These are phyloP conservation scores for Aleiodes testaceus DNA, from an alignment of 2,888 invertebrate species.

Conservation along the genomic window DNA sequence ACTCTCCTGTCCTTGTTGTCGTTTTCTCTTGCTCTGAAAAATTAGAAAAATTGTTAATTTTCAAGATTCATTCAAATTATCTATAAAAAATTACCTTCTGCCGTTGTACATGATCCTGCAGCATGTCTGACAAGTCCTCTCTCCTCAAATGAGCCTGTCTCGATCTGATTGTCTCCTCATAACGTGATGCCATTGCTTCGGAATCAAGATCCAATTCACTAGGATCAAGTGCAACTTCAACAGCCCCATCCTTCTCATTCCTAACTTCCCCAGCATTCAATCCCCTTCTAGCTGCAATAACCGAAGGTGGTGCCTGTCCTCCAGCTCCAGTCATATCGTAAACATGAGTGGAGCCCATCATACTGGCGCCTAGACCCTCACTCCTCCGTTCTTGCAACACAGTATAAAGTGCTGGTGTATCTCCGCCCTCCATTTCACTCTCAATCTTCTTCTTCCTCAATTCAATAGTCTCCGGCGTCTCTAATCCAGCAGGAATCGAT, in stretches of 20 bases:
- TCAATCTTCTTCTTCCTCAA: slow-evolving; percentile 97
- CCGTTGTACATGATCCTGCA: slow-evolving; percentile 97
- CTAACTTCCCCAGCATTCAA: slow-evolving; percentile 69
- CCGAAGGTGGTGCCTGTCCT: slow-evolving; percentile 76
- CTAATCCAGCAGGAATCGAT: slow-evolving; percentile 93
- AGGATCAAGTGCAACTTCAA: slow-evolving; percentile 97
- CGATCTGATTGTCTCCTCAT: slow-evolving; percentile 96
- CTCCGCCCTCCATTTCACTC: slow-evolving; percentile 94
- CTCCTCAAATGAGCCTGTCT: slow-evolving; percentile 90
- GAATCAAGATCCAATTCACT: slow-evolving; percentile 97
- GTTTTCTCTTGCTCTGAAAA: slow-evolving; percentile 92
- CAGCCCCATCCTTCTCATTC: slow-evolving; percentile 78
- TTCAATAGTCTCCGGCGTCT: slow-evolving; percentile 99
- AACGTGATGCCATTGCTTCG: slow-evolving; percentile 95
- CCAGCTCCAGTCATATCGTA: slow-evolving; percentile 90
- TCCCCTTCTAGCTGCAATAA: slow-evolving; percentile 72
- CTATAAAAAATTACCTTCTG: slow-evolving; percentile 82
- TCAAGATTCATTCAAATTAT: slow-evolving; percentile 27
- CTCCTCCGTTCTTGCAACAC: slow-evolving; percentile 95
- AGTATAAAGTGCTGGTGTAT: slow-evolving; percentile 95
- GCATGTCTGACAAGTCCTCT: slow-evolving; percentile 98
- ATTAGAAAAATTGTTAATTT: slow-evolving; percentile 55
- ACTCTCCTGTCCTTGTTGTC: slow-evolving; percentile 91
- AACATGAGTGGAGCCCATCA: slow-evolving; percentile 99
- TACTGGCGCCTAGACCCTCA: slow-evolving; percentile 89